phyloP scores from a whole-genome alignment of 2,888 invertebrate species.

The Callimorpha dominula region DNA sequence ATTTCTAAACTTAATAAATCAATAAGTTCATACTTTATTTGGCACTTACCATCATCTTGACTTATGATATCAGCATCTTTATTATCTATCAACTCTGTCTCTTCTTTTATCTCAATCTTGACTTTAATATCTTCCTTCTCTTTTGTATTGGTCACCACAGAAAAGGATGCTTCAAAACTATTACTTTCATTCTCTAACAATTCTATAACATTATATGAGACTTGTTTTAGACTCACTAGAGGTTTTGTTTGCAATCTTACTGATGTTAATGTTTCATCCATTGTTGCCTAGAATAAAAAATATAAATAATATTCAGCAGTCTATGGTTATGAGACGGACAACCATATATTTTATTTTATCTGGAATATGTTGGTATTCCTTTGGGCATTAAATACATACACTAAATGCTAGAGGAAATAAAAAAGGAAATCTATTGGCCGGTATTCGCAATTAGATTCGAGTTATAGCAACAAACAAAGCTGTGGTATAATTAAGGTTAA shows the following conservation, averaged over 20 bases:
- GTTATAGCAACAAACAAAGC: too few species aligned
- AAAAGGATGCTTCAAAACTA: slow-evolving; percentile 43
- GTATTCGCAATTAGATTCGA: too few species aligned
- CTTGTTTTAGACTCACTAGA: slow-evolving; percentile 47
- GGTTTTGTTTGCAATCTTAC: slow-evolving; percentile 47
- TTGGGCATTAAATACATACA: too few species aligned
- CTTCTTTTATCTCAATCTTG: slow-evolving; percentile 69
- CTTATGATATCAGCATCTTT: slow-evolving; percentile 60
- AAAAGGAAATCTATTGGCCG: too few species aligned
- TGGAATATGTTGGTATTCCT: too few species aligned
- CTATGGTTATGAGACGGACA: not conserved
- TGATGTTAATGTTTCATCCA: slow-evolving; percentile 51
- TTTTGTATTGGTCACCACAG: slow-evolving; percentile 30
- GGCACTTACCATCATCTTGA: slow-evolving; percentile 56
- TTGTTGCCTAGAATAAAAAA: slow-evolving; percentile 51
- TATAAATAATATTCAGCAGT: not conserved
- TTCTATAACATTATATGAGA: slow-evolving; percentile 51
- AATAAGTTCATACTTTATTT: not conserved
- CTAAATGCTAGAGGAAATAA: too few species aligned
- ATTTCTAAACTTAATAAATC: too few species aligned
- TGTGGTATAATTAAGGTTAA: too few species aligned
- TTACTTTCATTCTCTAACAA: slow-evolving; percentile 34
- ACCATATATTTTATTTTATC: not conserved
- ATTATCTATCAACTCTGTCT: slow-evolving; percentile 49
- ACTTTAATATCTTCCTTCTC: slow-evolving; percentile 42